Base-by-base conservation (phyloP, 2,888 invertebrate species). In the Bellardia bayeri region DNA sequence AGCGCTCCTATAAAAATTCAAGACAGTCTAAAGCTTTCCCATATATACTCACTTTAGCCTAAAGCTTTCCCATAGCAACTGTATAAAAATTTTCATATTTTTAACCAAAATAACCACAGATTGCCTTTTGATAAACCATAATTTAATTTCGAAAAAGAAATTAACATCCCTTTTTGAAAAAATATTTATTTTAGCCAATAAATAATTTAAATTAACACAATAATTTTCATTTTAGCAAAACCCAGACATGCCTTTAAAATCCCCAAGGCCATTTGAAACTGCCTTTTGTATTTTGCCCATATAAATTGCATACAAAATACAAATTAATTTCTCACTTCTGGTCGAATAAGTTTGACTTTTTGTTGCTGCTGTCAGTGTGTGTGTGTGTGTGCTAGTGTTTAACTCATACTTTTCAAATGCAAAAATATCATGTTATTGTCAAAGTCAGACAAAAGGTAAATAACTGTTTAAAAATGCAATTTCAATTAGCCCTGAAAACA, bases 401-500 rank as follows among this genome's bases (percentile, higher is more conserved):
- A 51, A 63, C 80, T 85, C 85, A 80, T 14, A 69, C 75, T 76
- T 40, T 72, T 49, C 13, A n/a, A 63, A 61, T 72, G 30, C 14
- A 8, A 14, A 63, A 63, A 63, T 11, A 75, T 63, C 56, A 79
- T 71, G 69, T 82, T 82, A 85, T 87, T 87, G 87, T 85, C 87
- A 87, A 87, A 87, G 74, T 87, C 87, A 87, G 87, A 85, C 87
- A 87, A 82, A 89, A 87, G 74, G 87, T 82, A 88, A 89, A 89
- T 83, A 89, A 88, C 89, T 89, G 88, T 85, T 89, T 88, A 85
- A 89, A 89, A 89, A 89, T 89, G 89, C 89, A 89, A 89, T 89
- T 89, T 89, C 89, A 89, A 89, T 89, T 89, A 89, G 87, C 83
- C 87, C 85, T 82, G 87, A 87, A 87, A 87, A 85, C 81, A 76